Evolutionary conservation across 2,797 vertebrate species (phyloP).

Genomic region (Capromys pilorides): DNA sequence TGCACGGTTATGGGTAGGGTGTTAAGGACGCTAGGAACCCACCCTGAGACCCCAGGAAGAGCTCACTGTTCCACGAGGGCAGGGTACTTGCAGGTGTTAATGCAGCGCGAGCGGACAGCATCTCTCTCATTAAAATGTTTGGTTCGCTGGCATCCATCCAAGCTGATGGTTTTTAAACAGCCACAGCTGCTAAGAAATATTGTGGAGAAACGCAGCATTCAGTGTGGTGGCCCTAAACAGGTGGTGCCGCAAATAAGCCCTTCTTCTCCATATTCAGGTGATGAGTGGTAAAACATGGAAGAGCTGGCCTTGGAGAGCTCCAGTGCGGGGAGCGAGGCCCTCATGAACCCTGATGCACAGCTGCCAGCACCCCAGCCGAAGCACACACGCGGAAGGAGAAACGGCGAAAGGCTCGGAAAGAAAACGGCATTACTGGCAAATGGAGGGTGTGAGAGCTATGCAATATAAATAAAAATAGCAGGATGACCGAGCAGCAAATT

Average conservation of each 20-base stretch:
- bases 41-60: not conserved
- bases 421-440: not conserved
- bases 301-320: not conserved
- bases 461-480: not conserved
- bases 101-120: fast-evolving
- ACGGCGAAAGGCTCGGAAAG: not conserved
- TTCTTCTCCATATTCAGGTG: not conserved
- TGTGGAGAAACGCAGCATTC: not conserved
- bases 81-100: fast-evolving
- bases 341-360: too few relatives aligned
- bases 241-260: not conserved
- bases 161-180: not conserved
- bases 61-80: fast-evolving
- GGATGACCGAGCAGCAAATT: not conserved
- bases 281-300: not conserved
- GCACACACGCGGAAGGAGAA: not conserved
- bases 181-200: not conserved
- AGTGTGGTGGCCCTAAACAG: not conserved
- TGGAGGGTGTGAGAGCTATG: fast-evolving
- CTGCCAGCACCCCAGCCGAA: not conserved
- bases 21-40: not conserved
- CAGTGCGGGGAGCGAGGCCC: not conserved
- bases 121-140: not conserved
- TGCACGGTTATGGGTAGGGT: fast-evolving
- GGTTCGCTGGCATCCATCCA: not conserved